Evolutionary conservation across 2,113 vertebrate genomes (phyloP).

Genomic region (Cryptotis parvus): DNA sequence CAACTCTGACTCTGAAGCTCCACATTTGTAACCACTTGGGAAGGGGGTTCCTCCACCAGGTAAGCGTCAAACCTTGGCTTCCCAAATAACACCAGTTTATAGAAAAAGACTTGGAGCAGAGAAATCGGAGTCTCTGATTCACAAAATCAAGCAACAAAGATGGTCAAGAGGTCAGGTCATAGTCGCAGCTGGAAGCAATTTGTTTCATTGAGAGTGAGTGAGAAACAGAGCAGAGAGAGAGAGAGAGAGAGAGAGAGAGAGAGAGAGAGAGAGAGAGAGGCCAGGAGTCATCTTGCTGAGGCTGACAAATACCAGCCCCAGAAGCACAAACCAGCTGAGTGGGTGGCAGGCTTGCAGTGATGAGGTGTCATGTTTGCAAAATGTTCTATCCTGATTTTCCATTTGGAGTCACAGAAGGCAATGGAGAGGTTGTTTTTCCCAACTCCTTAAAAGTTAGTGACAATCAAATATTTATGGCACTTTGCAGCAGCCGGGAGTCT

Average conservation of each 20-base stretch:
- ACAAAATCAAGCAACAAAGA: neutral
- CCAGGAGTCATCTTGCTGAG: neutral
- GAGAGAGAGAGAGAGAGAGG: neutral
- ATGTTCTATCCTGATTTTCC: constrained; percentile 42
- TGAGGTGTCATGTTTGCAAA: constrained; percentile 51
- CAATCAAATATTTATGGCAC: constrained; percentile 66
- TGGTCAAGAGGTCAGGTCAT: neutral
- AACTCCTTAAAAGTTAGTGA: constrained; percentile 57
- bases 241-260: neutral
- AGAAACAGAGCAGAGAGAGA: neutral
- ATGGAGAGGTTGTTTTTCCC: constrained; percentile 57
- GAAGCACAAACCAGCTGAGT: neutral
- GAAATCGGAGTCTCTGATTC: neutral
- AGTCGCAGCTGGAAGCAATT: neutral
- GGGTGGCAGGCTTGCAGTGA: neutral
- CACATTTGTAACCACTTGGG: neutral
- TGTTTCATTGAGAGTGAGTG: neutral
- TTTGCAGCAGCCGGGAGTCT: neutral
- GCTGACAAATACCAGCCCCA: constrained; percentile 50
- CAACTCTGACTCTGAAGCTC: neutral
- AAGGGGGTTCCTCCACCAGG: neutral
- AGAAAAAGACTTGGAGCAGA: neutral
- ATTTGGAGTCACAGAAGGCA: constrained; percentile 68
- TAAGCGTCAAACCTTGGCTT: neutral
- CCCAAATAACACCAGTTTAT: neutral